phyloP scores from a whole-genome alignment of 35 echinoderm and acorn worm species.

The Patiria miniata region DNA sequence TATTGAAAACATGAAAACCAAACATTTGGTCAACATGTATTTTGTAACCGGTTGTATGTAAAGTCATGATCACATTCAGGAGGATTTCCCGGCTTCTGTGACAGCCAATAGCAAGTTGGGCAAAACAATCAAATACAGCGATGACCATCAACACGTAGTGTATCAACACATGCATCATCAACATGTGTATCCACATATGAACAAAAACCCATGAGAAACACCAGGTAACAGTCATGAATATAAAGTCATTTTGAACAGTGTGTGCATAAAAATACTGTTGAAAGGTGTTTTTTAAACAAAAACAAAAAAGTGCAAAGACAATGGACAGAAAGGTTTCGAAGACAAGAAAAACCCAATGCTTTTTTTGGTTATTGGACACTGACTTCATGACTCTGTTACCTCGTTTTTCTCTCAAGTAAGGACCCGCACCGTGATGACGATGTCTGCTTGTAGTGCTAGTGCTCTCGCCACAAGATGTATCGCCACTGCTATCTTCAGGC shows the following conservation, averaged over 20 bases:
- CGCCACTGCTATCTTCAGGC: constrained; percentile 93
- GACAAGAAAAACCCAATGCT: background rate
- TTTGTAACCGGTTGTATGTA: too few relatives aligned
- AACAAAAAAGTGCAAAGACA: too few relatives aligned
- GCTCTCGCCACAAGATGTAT: constrained; percentile 95
- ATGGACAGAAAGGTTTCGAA: too few relatives aligned
- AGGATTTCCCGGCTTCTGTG: too few relatives aligned
- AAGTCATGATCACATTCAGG: too few relatives aligned
- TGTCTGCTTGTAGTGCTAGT: constrained; percentile 87
- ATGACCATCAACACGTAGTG: background rate
- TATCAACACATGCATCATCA: background rate
- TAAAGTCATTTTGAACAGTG: background rate
- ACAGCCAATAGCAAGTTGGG: too few relatives aligned
- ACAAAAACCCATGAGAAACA: constrained; percentile 34
- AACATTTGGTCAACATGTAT: too few relatives aligned
- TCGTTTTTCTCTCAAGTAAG: constrained; percentile 86
- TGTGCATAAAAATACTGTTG: too few relatives aligned
- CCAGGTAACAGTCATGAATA: constrained; percentile 31
- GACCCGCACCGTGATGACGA: constrained; percentile 58
- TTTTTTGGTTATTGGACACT: background rate
- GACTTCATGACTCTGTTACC: constrained; percentile 61
- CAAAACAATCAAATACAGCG: background rate
- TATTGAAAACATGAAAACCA: too few relatives aligned
- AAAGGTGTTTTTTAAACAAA: background rate
- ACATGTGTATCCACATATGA: constrained; percentile 2